Conservation (phyloP, 2,888 invertebrate species). For the Silvanus unidentatus region DNA sequence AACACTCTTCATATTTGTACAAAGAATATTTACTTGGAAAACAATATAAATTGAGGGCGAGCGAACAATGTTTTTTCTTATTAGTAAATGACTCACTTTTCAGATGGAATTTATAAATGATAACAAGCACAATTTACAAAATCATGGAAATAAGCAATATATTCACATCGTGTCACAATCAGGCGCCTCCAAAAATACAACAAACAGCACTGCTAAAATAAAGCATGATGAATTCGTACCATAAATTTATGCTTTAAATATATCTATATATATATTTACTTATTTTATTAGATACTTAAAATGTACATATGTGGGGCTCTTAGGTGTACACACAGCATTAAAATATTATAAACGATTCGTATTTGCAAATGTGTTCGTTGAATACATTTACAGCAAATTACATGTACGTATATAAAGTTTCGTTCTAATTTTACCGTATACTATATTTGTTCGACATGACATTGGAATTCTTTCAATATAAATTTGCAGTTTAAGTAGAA, state of each 20-base stretch:
- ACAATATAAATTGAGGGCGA: slow-evolving; percentile 1
- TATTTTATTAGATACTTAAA: slow-evolving; percentile 1
- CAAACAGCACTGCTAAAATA: no score
- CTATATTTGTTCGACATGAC: no score
- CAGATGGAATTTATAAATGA: not conserved
- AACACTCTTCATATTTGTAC: slow-evolving; percentile 26
- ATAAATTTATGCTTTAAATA: not conserved
- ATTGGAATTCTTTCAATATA: no score
- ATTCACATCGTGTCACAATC: no score
- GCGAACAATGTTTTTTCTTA: not conserved
- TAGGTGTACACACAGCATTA: not conserved
- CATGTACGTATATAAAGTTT: not conserved
- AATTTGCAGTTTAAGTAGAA: no score
- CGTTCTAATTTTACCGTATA: no score
- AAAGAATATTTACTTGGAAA: slow-evolving; percentile 1
- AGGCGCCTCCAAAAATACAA: no score
- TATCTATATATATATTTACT: not conserved
- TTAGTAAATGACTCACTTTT: not conserved
- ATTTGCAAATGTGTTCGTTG: slow-evolving; percentile 1
- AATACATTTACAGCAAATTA: not conserved
- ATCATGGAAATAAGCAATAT: no score
- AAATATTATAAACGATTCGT: not conserved
- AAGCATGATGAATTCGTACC: not conserved
- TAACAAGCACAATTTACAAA: not conserved
- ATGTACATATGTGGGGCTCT: not conserved